Evolutionary conservation across 1,140 invertebrate species (phyloP).

Genomic region (Cepaea nemoralis): DNA sequence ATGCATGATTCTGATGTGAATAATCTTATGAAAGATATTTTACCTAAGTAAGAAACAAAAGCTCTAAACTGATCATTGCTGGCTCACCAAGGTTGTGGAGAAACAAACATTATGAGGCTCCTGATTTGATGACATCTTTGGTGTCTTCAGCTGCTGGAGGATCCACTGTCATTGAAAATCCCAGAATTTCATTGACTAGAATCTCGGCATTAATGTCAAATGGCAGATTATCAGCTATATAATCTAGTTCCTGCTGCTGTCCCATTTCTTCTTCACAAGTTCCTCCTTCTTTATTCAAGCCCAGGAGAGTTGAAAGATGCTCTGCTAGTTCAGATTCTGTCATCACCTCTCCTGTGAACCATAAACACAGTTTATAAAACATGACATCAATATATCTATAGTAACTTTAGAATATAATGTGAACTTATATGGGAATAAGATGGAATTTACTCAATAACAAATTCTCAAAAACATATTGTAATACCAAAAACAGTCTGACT

Average conservation of each 20-base stretch:
- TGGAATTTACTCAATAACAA: too few relatives aligned
- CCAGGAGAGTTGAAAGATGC: conserved; percentile 69
- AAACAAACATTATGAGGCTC: neutral
- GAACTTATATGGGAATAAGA: too few relatives aligned
- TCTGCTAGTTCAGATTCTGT: conserved; percentile 72
- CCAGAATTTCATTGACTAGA: conserved; percentile 67
- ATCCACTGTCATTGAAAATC: conserved; percentile 55
- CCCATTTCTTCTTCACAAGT: conserved; percentile 68
- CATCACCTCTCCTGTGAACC: conserved; percentile 70
- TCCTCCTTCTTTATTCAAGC: conserved; percentile 69
- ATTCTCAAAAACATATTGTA: too few relatives aligned
- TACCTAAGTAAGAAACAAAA: too few relatives aligned
- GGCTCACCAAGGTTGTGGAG: neutral
- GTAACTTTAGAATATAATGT: too few relatives aligned
- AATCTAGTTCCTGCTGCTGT: conserved; percentile 59
- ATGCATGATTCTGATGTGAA: too few relatives aligned
- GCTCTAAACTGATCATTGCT: neutral
- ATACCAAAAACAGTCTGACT: too few relatives aligned
- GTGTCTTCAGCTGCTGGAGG: conserved; percentile 18
- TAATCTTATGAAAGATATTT: too few relatives aligned
- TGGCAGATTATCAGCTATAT: conserved; percentile 68
- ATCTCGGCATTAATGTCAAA: conserved; percentile 64
- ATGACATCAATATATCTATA: too few relatives aligned
- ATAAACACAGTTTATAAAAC: too few relatives aligned
- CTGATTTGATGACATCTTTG: conserved; percentile 36